Percentiles rank a stretch among this genome's conserved stretches.
Evolutionary conservation across 2,888 invertebrate genomes (phyloP).

Genomic region (Cephus pygmeus): DNA sequence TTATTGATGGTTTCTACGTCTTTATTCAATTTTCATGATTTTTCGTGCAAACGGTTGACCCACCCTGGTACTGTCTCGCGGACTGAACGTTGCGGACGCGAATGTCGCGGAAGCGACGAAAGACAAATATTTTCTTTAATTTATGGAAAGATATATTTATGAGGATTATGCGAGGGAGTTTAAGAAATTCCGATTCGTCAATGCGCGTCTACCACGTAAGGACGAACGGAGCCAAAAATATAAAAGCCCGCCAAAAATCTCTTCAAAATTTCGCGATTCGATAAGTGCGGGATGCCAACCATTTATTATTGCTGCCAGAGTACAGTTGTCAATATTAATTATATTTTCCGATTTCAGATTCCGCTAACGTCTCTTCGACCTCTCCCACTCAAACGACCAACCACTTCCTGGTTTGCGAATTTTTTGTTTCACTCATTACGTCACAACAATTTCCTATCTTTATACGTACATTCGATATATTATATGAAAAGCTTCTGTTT

Average conservation of each 20-base stretch:
- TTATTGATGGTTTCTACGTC: too few species aligned
- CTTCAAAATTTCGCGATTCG: slow-evolving; percentile 35
- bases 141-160: background rate
- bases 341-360: slow-evolving; percentile 60
- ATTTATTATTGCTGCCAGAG: background rate
- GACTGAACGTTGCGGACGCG: background rate
- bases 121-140: too few species aligned
- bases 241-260: slow-evolving; percentile 66
- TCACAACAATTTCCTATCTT: slow-evolving; percentile 16
- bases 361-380: slow-evolving; percentile 42
- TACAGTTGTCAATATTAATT: slow-evolving; percentile 37
- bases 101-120: background rate
- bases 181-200: background rate
- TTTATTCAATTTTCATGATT: too few species aligned
- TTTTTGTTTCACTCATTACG: slow-evolving; percentile 20
- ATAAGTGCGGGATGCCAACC: slow-evolving; percentile 47
- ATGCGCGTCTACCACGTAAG: background rate
- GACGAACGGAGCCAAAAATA: slow-evolving; percentile 60
- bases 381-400: slow-evolving; percentile 38
- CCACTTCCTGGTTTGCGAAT: slow-evolving; percentile 25
- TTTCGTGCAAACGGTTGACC: slow-evolving; percentile 12
- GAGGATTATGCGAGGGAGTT: background rate
- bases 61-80: slow-evolving; percentile 11
- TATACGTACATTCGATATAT: slow-evolving; percentile 26
- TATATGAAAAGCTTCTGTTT: slow-evolving; percentile 8